These are phyloP conservation scores for Ephestia elutella DNA, from an alignment of 1,140 invertebrate genomes.

Conservation along the genomic window DNA sequence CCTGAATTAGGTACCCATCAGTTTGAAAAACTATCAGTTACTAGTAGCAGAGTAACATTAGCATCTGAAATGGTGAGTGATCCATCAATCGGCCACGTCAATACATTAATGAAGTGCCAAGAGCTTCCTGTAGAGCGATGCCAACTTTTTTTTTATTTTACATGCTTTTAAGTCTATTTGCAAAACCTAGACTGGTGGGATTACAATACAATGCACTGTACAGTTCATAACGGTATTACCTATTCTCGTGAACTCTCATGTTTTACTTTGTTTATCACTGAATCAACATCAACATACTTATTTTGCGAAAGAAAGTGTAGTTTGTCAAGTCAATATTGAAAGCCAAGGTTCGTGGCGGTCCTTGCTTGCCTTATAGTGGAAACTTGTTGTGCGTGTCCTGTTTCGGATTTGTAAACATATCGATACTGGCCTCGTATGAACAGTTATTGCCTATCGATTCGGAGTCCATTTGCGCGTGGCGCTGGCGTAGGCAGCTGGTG, in stretches of 20 bases:
- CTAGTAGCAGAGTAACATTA: neutral
- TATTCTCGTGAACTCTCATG: neutral
- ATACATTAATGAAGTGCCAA: conserved; percentile 40
- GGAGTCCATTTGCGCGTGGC: conserved; percentile 44
- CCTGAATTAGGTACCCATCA: neutral
- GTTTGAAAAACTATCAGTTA: neutral
- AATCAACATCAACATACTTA: neutral
- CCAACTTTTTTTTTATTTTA: neutral
- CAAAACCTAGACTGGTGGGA: neutral
- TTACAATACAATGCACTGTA: neutral
- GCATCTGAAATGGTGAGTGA: conserved; percentile 34
- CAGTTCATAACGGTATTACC: conserved; percentile 2
- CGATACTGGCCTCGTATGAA: conserved; percentile 56
- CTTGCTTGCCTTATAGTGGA: conserved; percentile 4
- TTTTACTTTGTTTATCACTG: conserved; percentile 1
- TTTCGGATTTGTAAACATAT: conserved; percentile 58
- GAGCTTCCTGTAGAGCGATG: conserved; percentile 24
- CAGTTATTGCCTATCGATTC: conserved; percentile 62
- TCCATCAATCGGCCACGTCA: conserved; percentile 48
- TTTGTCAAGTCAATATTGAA: neutral
- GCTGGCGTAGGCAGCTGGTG: conserved; percentile 43
- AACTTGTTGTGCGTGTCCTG: conserved; percentile 26
- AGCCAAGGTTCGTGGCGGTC: neutral
- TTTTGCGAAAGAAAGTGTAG: neutral
- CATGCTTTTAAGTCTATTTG: neutral